These are phyloP conservation scores for Sinella curviseta DNA, from an alignment of 1,140 invertebrate species.

Conservation along the genomic window DNA sequence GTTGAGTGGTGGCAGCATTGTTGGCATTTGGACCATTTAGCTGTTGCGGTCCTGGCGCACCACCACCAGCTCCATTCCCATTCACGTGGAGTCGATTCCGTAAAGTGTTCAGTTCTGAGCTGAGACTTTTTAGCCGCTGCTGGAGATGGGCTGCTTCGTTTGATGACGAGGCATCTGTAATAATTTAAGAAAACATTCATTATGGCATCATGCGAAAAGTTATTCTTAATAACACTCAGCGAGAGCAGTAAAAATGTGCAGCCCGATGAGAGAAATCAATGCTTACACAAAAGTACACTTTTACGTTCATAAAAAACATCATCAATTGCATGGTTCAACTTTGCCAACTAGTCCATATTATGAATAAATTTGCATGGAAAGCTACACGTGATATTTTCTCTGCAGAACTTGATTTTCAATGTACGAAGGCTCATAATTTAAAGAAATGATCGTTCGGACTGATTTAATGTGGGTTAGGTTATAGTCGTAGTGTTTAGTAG, in stretches of 20 bases:
- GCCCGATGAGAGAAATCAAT: no score
- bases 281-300: no score
- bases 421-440: neutral
- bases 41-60: neutral
- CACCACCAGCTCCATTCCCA: slow-evolving; percentile 14
- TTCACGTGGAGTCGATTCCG: slow-evolving; percentile 69
- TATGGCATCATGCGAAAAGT: no score
- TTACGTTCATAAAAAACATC: no score
- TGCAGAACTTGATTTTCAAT: neutral
- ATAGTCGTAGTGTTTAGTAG: no score
- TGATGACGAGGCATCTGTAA: slow-evolving; percentile 85
- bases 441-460: neutral
- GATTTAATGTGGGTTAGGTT: neutral
- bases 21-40: slow-evolving; percentile 58
- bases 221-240: no score
- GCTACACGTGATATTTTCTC: neutral
- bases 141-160: slow-evolving; percentile 89
- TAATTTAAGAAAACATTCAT: slow-evolving; percentile 11
- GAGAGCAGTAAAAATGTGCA: no score
- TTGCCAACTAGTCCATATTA: neutral
- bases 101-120: slow-evolving; percentile 83
- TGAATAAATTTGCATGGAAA: slow-evolving; percentile 2
- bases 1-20: slow-evolving; percentile 39
- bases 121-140: slow-evolving; percentile 81
- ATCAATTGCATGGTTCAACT: no score